A percentile compares a stretch with the other conserved stretches of the same genome.
These are phyloP conservation scores for Cosmorhoe ocellata DNA, from an alignment of 2,888 invertebrate genomes.

Conservation along the genomic window DNA sequence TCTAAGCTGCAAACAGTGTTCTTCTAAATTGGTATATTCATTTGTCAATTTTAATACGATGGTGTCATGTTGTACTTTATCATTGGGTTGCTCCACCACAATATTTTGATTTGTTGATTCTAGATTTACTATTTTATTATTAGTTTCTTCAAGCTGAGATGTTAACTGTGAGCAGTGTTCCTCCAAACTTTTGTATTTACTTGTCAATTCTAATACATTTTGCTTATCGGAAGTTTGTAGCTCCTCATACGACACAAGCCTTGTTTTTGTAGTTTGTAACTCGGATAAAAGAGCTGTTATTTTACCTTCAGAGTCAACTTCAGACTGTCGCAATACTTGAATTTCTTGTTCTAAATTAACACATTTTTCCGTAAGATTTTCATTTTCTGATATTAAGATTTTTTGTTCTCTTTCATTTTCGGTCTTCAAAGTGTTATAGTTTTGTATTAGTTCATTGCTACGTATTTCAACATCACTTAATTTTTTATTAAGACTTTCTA, in stretches of 20 bases:
- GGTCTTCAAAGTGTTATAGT: constrained; percentile 42
- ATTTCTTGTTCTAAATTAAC: constrained; percentile 45
- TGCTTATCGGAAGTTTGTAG: constrained; percentile 33
- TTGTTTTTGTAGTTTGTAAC: constrained; percentile 44
- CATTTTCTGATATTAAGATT: constrained; percentile 41
- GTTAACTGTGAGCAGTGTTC: constrained; percentile 54
- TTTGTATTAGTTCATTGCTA: constrained; percentile 43
- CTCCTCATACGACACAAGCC: constrained; percentile 40
- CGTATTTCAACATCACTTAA: constrained; percentile 41
- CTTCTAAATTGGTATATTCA: constrained; percentile 50
- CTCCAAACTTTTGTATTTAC: constrained; percentile 51
- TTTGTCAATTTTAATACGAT: constrained; percentile 43
- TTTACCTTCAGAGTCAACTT: constrained; percentile 44
- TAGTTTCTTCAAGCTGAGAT: constrained; percentile 58
- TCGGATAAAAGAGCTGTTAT: constrained; percentile 43
- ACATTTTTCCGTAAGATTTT: constrained; percentile 38
- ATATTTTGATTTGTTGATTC: constrained; percentile 32
- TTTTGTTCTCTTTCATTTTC: constrained; percentile 38
- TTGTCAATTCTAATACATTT: constrained; percentile 37
- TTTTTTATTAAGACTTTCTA: constrained; percentile 40
- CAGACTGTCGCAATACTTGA: constrained; percentile 38
- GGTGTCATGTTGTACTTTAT: constrained; percentile 39
- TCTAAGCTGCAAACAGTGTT: constrained; percentile 40
- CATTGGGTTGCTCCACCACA: constrained; percentile 30
- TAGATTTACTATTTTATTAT: constrained; percentile 60